A percentile compares a stretch with the other conserved stretches of the same genome.
Evolutionary conservation across 2,888 invertebrate species (phyloP).

Genomic region (Perizoma flavofasciatum): DNA sequence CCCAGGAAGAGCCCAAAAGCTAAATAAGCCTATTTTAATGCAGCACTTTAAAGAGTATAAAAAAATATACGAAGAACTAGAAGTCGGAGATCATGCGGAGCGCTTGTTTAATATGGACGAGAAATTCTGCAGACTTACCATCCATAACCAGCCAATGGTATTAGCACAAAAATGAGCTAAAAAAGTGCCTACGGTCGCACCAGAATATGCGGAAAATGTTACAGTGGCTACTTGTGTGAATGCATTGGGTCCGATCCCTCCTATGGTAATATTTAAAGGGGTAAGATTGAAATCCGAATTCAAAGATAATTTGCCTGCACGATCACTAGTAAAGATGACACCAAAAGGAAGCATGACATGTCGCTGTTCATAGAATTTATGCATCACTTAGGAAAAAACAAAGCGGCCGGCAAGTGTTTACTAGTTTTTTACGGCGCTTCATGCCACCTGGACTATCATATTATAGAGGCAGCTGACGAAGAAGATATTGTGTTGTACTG

Average conservation of each 20-base stretch:
- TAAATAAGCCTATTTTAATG: too few species aligned
- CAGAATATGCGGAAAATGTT: constrained; percentile 53
- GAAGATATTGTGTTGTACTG: constrained; percentile 31
- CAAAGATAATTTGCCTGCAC: constrained; percentile 11
- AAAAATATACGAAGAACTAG: constrained; percentile 33
- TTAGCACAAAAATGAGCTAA: constrained; percentile 46
- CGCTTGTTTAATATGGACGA: constrained; percentile 49
- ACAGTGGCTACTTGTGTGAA: constrained; percentile 50
- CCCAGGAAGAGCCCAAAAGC: too few species aligned
- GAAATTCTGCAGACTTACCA: constrained; percentile 44
- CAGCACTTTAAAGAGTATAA: constrained; percentile 19
- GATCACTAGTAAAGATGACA: constrained; percentile 13
- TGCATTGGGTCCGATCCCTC: constrained; percentile 48
- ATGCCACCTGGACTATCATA: constrained; percentile 33
- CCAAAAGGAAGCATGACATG: constrained; percentile 24
- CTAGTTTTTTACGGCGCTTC: constrained; percentile 33
- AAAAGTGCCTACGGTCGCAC: constrained; percentile 44
- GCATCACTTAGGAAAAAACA: too few species aligned
- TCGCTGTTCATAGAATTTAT: constrained; percentile 12
- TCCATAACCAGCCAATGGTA: constrained; percentile 46
- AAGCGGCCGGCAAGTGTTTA: too few species aligned
- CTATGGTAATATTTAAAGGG: constrained; percentile 47
- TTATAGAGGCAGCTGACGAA: constrained; percentile 36
- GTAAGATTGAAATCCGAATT: constrained; percentile 19
- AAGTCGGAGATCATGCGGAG: constrained; percentile 38